These are phyloP conservation scores for Hedychridium roseum DNA, from an alignment of 2,888 invertebrate genomes.

Conservation along the genomic window DNA sequence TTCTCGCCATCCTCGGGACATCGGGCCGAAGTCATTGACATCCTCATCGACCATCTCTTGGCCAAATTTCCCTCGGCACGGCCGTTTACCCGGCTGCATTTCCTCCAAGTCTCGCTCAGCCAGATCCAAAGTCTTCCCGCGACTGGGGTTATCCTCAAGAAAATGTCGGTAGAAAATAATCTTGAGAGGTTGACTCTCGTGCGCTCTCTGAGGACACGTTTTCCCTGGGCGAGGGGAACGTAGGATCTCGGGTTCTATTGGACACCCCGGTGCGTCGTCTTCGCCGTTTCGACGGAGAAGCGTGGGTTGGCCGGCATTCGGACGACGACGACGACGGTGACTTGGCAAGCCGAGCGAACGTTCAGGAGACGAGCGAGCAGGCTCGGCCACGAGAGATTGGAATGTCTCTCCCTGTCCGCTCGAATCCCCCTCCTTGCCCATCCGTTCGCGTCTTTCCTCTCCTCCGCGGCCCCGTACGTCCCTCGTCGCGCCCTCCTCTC, in stretches of 20 bases:
- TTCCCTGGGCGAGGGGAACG: too few species aligned
- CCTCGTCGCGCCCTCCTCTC: constrained; percentile 15
- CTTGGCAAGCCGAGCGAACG: constrained; percentile 30
- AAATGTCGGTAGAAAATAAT: constrained; percentile 1
- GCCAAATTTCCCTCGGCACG: constrained; percentile 2
- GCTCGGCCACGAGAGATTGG: constrained; percentile 58
- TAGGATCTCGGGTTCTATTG: too few species aligned
- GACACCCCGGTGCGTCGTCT: constrained; percentile 25
- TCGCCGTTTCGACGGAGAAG: constrained; percentile 29
- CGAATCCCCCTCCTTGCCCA: constrained; percentile 21
- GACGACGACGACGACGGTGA: constrained; percentile 25
- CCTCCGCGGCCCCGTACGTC: constrained; percentile 26
- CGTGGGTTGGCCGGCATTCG: constrained; percentile 42
- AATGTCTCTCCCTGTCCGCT: constrained; percentile 58
- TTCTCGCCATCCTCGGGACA: too few species aligned
- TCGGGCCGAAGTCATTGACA: constrained; percentile 32
- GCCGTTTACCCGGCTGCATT: neutral
- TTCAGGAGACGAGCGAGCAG: constrained; percentile 38
- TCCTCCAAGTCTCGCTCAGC: neutral
- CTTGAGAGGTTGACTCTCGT: constrained; percentile 20
- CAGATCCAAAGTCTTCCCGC: constrained; percentile 17
- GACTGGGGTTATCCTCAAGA: neutral
- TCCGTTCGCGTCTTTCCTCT: constrained; percentile 8
- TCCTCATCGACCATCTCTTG: constrained; percentile 17
- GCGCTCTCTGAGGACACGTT: too few species aligned